Base-by-base conservation (phyloP, 1,140 invertebrate species). In the Pantala flavescens region DNA sequence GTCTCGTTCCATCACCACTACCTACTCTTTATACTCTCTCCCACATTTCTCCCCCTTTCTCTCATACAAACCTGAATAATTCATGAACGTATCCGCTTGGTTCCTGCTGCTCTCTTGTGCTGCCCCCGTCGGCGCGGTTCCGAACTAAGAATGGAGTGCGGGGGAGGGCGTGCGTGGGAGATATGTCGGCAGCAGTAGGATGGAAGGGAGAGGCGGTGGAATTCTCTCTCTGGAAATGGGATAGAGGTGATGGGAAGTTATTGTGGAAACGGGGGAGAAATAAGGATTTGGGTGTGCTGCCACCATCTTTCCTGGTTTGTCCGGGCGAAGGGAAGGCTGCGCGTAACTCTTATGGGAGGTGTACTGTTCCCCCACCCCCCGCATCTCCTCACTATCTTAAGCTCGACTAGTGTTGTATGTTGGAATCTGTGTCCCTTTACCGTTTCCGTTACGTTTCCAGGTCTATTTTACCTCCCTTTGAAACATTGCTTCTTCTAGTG, bases 301-400 rank as follows among this genome's bases (percentile, higher is more conserved):
- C 49, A 63, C 49, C 49, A 63, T 63, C 49, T 63, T 63, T 63
- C 49, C 49, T 63, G 49, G 49, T 63, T 63, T 63, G 49, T 63
- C 49, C n/a, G 49, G 16, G 14, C 49, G 16, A 19, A 63, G 49
- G 49, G 49, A 63, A 21, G 16, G 49, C 28, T 19, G 49, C 2
- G n/a, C 3, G 49, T 63, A 63, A 63, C 16, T 19, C 16, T 19
- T 63, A 21, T 21, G 49, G 49, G 49, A 21, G 49, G 49, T 36
- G 28, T 36, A 9, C n/a, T 63, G 16, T 63, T 63, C 49, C 49
- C 49, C 49, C n/a, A 3, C 49, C 9, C 12, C 49, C 49, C 5
- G 5, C 12, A 63, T 63, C 49, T 63, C 49, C 49, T 63, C n/a
- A 16, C 28, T 36, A 36, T 36, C 28, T 36, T 36, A 36, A 36